Evolutionary conservation across 37 sponge, comb jelly and placozoan genomes (phyloP), one percentile per base, ranked within the genome.

Genomic region (Halichondria panicea): DNA sequence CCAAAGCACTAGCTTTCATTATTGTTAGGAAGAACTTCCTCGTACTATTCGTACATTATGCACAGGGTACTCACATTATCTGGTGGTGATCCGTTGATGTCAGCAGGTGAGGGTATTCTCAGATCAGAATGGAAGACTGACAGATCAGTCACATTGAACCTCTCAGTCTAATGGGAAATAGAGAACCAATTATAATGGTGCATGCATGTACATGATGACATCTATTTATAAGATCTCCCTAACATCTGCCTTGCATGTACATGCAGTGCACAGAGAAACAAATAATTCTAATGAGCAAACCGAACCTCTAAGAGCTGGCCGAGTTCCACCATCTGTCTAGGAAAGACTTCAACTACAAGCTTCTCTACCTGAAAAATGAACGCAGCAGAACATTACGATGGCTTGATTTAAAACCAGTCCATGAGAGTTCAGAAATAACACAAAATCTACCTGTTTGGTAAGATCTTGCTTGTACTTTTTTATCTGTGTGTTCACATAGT

Each of bases 241-340:
- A 58, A 6, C n/a, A 8, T 25, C 25, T n/a, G 12, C 19, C 15
- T 30, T 28, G 3, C 67, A 48, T 18, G 13, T 48, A 18, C 9
- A 31, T 56, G 21, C 40, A 66, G 8, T 9, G 22, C 15, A 60
- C 24, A 28, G 21, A 9, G 62, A 60, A 19, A 60, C 9, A 9
- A 28, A n/a, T 60, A 25, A 60, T 60, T 60, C 8, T 28, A 9
- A 8, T 9, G 62, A 28, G 8, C 8, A 25, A 19, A 65, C 39
- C 42, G 44, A 24, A 87, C 92, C 61, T 87, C 40, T 18, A 91
- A 46, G 1, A 63, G 3, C 8, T 64, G 39, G 18, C 63, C 63
- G 35, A 92, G 66, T 59, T 92, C 85, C 6, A 36, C 32, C 12
- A 88, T 83, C 56, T 87, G 87, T 50, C 50, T 39, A 19, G 92